Conservation (phyloP, 1,140 invertebrate species). For the Hesperophylax magnus region DNA sequence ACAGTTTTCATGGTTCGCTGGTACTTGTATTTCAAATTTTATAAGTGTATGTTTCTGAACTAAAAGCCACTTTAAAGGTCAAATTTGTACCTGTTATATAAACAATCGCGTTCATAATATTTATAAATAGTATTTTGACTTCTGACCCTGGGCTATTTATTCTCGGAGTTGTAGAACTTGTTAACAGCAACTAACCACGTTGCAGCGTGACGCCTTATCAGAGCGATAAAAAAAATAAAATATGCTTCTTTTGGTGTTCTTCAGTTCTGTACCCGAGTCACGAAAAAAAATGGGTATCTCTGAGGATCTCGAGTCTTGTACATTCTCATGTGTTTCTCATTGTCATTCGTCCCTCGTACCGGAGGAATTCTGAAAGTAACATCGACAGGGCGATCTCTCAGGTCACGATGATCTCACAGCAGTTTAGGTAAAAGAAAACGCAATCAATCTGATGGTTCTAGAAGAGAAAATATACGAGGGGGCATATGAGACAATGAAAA, state of each 20-base stretch:
- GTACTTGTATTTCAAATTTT: too few species aligned
- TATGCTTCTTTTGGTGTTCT: not conserved
- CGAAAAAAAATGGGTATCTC: not conserved
- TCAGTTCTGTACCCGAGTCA: not conserved
- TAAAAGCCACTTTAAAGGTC: too few species aligned
- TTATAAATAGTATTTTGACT: too few species aligned
- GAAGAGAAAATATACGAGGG: too few species aligned
- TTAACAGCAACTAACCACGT: not conserved
- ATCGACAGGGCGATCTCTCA: not conserved
- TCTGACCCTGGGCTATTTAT: too few species aligned
- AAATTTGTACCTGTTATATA: too few species aligned
- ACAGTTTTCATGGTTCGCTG: too few species aligned
- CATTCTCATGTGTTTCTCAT: not conserved
- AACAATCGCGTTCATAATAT: too few species aligned
- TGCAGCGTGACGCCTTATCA: not conserved
- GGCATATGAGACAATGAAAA: too few species aligned
- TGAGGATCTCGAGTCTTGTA: not conserved
- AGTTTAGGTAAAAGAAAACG: not conserved
- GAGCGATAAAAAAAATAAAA: not conserved
- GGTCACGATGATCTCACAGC: constrained; percentile 23
- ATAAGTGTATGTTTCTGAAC: too few species aligned
- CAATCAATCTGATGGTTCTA: too few species aligned
- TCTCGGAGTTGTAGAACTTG: too few species aligned
- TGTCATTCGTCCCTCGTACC: constrained; percentile 20
- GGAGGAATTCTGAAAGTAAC: constrained; percentile 17